A percentile compares a stretch with the other conserved stretches of the same genome.
These are phyloP conservation scores for Phenacoccus solenopsis DNA, from an alignment of 1,140 invertebrate genomes.

Conservation along the genomic window DNA sequence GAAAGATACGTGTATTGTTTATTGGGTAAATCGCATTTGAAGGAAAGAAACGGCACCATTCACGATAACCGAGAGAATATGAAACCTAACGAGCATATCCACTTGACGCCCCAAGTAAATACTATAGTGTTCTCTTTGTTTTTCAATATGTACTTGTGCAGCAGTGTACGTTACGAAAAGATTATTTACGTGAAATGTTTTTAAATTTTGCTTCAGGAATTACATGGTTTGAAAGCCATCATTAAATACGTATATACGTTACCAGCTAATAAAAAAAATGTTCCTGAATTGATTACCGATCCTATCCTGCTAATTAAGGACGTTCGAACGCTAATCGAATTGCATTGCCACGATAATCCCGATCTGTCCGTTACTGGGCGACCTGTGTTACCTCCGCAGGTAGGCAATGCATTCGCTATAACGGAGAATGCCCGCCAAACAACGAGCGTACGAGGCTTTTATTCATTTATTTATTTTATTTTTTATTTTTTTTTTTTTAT, in stretches of 20 bases:
- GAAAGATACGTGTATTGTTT: constrained; percentile 83
- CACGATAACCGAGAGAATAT: constrained; percentile 21
- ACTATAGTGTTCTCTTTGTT: too few species aligned
- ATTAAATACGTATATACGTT: constrained; percentile 81
- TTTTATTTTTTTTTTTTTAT: too few species aligned
- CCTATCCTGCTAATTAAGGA: constrained; percentile 80
- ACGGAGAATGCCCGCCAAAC: too few species aligned
- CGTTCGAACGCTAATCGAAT: constrained; percentile 71
- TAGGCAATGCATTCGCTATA: constrained; percentile 14
- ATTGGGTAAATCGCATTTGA: constrained; percentile 67
- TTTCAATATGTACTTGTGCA: background rate
- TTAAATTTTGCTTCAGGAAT: constrained; percentile 47
- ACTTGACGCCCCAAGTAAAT: constrained; percentile 49
- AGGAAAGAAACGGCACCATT: constrained; percentile 34
- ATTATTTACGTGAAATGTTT: background rate
- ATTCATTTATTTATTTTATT: too few species aligned
- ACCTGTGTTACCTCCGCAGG: constrained; percentile 21
- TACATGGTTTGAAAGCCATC: constrained; percentile 81
- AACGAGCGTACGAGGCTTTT: too few species aligned
- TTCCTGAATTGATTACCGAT: constrained; percentile 80
- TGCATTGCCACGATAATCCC: constrained; percentile 74
- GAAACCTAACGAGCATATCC: constrained; percentile 45
- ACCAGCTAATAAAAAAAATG: constrained; percentile 77
- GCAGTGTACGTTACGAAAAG: background rate
- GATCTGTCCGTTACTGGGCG: constrained; percentile 65